A percentile compares a stretch with the other conserved stretches of the same genome.
phyloP scores from a whole-genome alignment of 2,797 vertebrate genomes.

The Pantherophis vulpinus region DNA sequence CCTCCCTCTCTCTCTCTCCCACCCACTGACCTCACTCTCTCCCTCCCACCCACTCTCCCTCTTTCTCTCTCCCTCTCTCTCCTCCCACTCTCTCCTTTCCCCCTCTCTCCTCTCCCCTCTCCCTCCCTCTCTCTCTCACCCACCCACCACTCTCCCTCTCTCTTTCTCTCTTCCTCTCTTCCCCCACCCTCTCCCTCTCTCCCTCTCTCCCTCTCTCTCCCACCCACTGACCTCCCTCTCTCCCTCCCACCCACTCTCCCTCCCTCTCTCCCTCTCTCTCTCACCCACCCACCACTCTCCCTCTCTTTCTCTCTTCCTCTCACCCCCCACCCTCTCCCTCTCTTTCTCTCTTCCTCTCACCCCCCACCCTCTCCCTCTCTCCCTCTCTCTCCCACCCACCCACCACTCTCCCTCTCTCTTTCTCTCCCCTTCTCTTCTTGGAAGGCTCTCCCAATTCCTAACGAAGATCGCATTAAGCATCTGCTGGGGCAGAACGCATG shows the following conservation, averaged over 20 bases:
- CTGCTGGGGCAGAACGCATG: slow-evolving; percentile 78
- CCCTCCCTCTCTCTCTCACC: too few species aligned
- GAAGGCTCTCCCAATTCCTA: slow-evolving; percentile 76
- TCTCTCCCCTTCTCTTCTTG: not conserved
- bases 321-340: too few species aligned
- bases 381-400: too few species aligned
- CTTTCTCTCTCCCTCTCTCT: not conserved
- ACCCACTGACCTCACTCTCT: rapidly evolving
- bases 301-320: not conserved
- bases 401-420: not conserved
- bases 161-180: too few species aligned
- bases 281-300: not conserved
- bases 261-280: not conserved
- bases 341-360: not conserved
- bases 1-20: too few species aligned
- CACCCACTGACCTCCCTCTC: too few species aligned
- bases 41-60: not conserved
- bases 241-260: not conserved
- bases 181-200: rapidly evolving
- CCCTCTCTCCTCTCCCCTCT: too few species aligned
- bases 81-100: rapidly evolving
- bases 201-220: not conserved
- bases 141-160: rapidly evolving
- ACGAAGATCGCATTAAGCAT: slow-evolving; percentile 79
- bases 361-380: not conserved